Evolutionary conservation across 2,888 invertebrate genomes (phyloP), one percentile per base, ranked within the genome.

Genomic region (Tachystola acroxantha): DNA sequence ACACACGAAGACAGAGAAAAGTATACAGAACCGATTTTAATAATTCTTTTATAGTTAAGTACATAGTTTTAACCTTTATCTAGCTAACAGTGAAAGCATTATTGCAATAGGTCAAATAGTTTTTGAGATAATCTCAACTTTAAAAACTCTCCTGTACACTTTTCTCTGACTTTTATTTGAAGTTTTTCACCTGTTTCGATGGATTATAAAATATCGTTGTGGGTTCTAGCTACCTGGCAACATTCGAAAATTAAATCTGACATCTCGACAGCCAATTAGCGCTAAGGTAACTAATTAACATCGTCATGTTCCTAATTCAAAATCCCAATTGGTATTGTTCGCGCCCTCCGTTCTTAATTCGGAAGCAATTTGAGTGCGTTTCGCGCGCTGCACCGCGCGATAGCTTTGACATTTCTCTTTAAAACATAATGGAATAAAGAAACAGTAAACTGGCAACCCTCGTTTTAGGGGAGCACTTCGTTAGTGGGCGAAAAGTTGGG

Each of bases 371-470:
- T 29, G 33, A 27, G 26, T 29, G 32, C 32, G 27, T 37, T 20
- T 7, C 24, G 38, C 34, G 22, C 34, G 22, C 34, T 24, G 54
- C 62, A 50, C 63, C 59, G 63, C 50, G 64, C 67, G 84, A 84
- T 84, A 82, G 71, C 80, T 75, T 71, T 78, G 82, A 74, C 82
- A 78, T 65, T 81, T 82, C 79, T 79, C 70, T 80, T 82, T 81
- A 78, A 77, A 80, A 70, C 72, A 81, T 84, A 84, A 85, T 85
- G 81, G 82, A 79, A 85, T 84, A 82, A 85, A 84, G 84, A 81
- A 84, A 82, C 81, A 79, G 81, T 81, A 77, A 77, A 81, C 79
- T 77, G 71, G 71, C 67, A 60, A 67, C 78, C 72, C 74, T 68
- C 64, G 52, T 54, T 57, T 44, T 63, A 66, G 78, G 81, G 77